A percentile compares a stretch with the other conserved stretches of the same genome.
Evolutionary conservation across 2,888 invertebrate species (phyloP).

Genomic region (Acrobasis consociella): DNA sequence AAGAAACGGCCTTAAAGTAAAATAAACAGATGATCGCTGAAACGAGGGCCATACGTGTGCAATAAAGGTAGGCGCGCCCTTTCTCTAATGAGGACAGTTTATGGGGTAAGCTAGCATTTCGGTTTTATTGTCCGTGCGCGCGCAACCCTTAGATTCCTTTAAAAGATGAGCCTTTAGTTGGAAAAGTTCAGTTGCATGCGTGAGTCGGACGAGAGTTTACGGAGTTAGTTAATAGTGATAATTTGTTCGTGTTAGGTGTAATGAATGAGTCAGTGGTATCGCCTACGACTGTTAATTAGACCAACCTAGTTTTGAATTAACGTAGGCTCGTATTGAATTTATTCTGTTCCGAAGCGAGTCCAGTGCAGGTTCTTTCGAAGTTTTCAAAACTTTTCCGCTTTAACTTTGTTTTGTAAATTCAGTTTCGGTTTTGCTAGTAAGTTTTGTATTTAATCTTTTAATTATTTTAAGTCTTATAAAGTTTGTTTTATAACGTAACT

Average conservation of each 20-base stretch:
- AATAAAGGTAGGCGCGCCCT: conserved; percentile 77
- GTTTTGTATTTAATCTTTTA: not conserved
- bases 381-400: not conserved
- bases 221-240: conserved; percentile 53
- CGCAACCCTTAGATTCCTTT: conserved; percentile 67
- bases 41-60: conserved; percentile 65
- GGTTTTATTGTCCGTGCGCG: conserved; percentile 76
- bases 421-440: not conserved
- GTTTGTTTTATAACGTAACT: not conserved
- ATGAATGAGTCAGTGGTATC: conserved; percentile 60
- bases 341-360: not conserved
- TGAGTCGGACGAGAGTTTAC: conserved; percentile 46
- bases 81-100: conserved; percentile 78
- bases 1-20: conserved; percentile 70
- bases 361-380: not conserved
- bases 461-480: not conserved
- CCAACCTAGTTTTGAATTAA: conserved; percentile 69
- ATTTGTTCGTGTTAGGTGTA: conserved; percentile 60
- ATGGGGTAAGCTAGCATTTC: conserved; percentile 73
- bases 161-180: conserved; percentile 61
- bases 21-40: conserved; percentile 77
- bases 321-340: conserved; percentile 41
- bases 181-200: conserved; percentile 59
- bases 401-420: not conserved
- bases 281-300: conserved; percentile 66